Evolutionary conservation across 2,888 invertebrate genomes (phyloP), one percentile per base, ranked within the genome.

Genomic region (Sussaba pulchella): DNA sequence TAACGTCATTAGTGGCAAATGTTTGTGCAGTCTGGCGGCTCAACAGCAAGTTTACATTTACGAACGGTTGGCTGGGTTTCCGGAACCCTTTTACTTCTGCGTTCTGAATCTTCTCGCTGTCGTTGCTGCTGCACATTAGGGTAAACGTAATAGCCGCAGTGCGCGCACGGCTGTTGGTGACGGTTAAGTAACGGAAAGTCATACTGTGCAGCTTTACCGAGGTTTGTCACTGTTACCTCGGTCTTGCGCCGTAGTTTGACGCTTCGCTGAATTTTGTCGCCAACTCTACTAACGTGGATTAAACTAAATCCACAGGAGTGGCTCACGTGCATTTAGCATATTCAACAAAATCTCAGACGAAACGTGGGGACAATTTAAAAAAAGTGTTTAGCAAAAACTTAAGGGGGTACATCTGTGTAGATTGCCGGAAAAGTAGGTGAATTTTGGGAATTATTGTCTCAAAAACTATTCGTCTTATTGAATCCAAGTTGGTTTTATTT

Each of bases 131-230:
- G 43, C 70, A 41, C 36, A 57, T 57, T 52, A 52, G 70, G 39
- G 59, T 41, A 39, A 70, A 74, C 52, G 45, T 45, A 64, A 78
- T 47, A 19, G 77, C 70, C 69, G 69, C 21, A 41, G 63, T 57
- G 54, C 21, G 54, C 21, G 57, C 36, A 64, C 21, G 31, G 41
- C 74, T 70, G 66, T 61, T 54, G 64, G 64, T 74, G 74, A 81
- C 77, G 73, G 74, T 77, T 81, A 66, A 77, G 77, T 59, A 81
- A 81, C 81, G 81, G 73, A 78, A 81, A 78, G 81, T 81, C 77
- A 81, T 72, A 69, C 77, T 57, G 64, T 21, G 47, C 70, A 52
- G 77, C 81, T 66, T 74, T 81, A n/a, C 70, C 36, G 57, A n/a
- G 64, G 50, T 70, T 66, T 77, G 64, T 47, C 63, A 36, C 47